Conservation (phyloP, 1,140 invertebrate species). For the Ostrea edulis region DNA sequence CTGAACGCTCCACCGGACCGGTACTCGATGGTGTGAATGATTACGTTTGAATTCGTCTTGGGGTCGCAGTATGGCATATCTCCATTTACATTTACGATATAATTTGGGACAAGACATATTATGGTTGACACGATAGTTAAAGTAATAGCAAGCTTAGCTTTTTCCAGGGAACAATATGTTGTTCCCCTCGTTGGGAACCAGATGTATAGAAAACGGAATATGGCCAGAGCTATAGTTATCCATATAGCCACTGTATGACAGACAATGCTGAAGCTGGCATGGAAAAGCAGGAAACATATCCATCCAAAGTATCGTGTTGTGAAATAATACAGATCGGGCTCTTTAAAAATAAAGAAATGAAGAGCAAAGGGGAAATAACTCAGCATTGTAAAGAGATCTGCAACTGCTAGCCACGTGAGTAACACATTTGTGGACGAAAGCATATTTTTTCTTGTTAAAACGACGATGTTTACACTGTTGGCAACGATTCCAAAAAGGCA, state of each 20-base stretch:
- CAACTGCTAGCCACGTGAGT: slow-evolving; percentile 89
- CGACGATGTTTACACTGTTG: slow-evolving; percentile 93
- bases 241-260: slow-evolving; percentile 95
- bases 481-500: slow-evolving; percentile 93
- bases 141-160: slow-evolving; percentile 86
- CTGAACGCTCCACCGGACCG: slow-evolving; percentile 55
- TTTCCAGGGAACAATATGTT: slow-evolving; percentile 86
- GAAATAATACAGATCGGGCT: slow-evolving; percentile 54
- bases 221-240: slow-evolving; percentile 92
- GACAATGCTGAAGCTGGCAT: slow-evolving; percentile 86
- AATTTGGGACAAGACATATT: slow-evolving; percentile 88
- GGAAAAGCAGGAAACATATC: slow-evolving; percentile 69
- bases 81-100: slow-evolving; percentile 78
- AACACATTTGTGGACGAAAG: slow-evolving; percentile 89
- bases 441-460: slow-evolving; percentile 92
- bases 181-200: slow-evolving; percentile 86
- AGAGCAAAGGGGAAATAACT: slow-evolving; percentile 91
- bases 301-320: slow-evolving; percentile 63
- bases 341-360: slow-evolving; percentile 81
- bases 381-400: slow-evolving; percentile 92
- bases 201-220: slow-evolving; percentile 95
- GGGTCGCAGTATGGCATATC: slow-evolving; percentile 12
- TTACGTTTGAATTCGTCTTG: slow-evolving; percentile 1
- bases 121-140: slow-evolving; percentile 86
- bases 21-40: slow-evolving; percentile 22